phyloP scores from a whole-genome alignment of 2,113 vertebrate species.

The Phalacrocorax aristotelis region DNA sequence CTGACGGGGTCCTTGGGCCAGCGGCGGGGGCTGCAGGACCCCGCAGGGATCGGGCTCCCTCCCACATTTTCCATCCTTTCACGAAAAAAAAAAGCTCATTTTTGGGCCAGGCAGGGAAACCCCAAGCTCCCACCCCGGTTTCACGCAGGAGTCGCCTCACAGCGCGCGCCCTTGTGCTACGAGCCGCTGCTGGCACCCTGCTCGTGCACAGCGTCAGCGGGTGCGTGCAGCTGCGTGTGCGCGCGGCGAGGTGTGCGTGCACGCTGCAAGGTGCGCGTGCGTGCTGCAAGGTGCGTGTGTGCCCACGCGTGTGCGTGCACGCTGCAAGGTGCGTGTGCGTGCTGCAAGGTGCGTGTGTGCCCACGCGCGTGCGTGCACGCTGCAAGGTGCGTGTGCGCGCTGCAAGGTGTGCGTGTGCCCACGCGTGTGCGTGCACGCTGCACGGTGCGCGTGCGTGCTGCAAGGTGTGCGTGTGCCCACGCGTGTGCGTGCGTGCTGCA shows the following conservation, averaged over 20 bases:
- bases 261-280: too few relatives aligned
- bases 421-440: too few relatives aligned
- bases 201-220: accelerated
- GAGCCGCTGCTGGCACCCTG: background rate
- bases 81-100: background rate
- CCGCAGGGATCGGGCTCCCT: background rate
- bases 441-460: too few relatives aligned
- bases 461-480: background rate
- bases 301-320: background rate
- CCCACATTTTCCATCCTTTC: background rate
- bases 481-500: background rate
- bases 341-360: too few relatives aligned
- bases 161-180: background rate
- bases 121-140: accelerated
- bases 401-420: too few relatives aligned
- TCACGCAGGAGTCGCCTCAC: background rate
- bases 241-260: too few relatives aligned
- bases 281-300: background rate
- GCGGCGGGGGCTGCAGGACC: background rate
- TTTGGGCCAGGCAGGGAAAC: background rate
- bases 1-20: background rate
- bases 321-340: background rate
- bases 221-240: background rate
- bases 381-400: too few relatives aligned
- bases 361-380: too few relatives aligned